Base-by-base conservation (phyloP, 2,797 vertebrate species). In the Rhinophrynus dorsalis region DNA sequence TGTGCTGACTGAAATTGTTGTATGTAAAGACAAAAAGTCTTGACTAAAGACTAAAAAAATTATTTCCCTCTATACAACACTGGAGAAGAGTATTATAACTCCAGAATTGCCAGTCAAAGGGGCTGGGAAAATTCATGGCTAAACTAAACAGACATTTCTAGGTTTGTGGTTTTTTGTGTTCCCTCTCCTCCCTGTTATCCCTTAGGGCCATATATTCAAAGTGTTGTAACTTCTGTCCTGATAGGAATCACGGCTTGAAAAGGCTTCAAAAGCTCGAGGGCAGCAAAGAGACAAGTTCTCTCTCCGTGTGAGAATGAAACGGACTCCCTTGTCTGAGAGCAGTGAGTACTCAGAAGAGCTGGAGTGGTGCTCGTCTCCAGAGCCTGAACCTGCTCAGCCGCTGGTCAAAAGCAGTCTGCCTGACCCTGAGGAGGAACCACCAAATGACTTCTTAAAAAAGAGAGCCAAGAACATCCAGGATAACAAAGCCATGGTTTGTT, bases 401-500 rank as follows among this genome's bases (percentile, higher is more conserved):
- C 12, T 18, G 3, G 6, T 20, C 9, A 10, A 56, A n/a, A 48
- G 13, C 17, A 23, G 67, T 2, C 18, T 0, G 32, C 83, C 78
- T 0, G 85, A 84, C 38, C 76, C 79, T 2, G 78, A 67, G 7
- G 75, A 79, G 0, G 80, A 86, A 1, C 56, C 1, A 3, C 57
- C 67, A 0, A 45, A 75, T 35, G 66, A 76, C 12, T 91, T 92
- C 64, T 63, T 93, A 57, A 75, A 68, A 32, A 89, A 84, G 69
- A 84, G 91, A 74, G 86, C 83, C 20, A 74, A 82, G 76, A 93
- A 89, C 79, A 89, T 93, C 71, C 84, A 81, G 69, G 87, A 86
- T 29, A 93, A 93, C 81, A 91, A 92, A 83, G 89, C 88, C 3
- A 90, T 92, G 91, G 91, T 92, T 30, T 24, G 69, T 73, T 10